Conservation (phyloP, 2,113 vertebrate species). For the Scortum barcoo region DNA sequence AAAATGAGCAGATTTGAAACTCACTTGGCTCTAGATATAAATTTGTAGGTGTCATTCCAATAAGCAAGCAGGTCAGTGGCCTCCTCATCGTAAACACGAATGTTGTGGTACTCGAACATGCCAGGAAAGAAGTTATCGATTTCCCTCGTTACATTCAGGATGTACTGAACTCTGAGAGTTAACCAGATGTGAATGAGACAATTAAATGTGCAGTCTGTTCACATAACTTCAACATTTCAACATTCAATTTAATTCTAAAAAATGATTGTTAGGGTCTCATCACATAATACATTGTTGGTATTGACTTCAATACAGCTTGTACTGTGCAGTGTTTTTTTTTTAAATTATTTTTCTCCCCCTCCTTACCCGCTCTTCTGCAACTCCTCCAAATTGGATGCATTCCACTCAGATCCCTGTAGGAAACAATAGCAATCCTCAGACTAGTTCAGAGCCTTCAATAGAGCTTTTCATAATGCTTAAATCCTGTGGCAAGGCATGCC, state of each 20-base stretch:
- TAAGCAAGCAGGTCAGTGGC: conserved; percentile 96
- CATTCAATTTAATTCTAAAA: conserved; percentile 14
- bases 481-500: conserved; percentile 35
- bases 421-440: conserved; percentile 67
- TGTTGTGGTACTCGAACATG: conserved; percentile 97
- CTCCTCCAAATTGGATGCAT: conserved; percentile 97
- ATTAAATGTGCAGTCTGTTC: background rate
- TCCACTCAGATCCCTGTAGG: conserved; percentile 96
- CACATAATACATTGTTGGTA: background rate
- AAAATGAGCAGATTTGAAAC: conserved; percentile 51
- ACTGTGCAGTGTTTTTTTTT: background rate
- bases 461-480: conserved; percentile 65
- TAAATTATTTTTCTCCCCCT: conserved; percentile 44
- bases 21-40: conserved; percentile 98
- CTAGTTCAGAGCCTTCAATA: conserved; percentile 50
- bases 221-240: conserved; percentile 10
- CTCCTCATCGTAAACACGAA: conserved; percentile 98
- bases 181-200: background rate
- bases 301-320: background rate
- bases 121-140: conserved; percentile 99
- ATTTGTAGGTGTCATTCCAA: conserved; percentile 99
- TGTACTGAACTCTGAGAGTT: conserved; percentile 92
- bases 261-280: background rate
- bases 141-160: conserved; percentile 97
- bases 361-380: conserved; percentile 95